Evolutionary conservation across 2,888 invertebrate genomes (phyloP), one percentile per base, ranked within the genome.

Genomic region (Caenorhabditis panamensis): DNA sequence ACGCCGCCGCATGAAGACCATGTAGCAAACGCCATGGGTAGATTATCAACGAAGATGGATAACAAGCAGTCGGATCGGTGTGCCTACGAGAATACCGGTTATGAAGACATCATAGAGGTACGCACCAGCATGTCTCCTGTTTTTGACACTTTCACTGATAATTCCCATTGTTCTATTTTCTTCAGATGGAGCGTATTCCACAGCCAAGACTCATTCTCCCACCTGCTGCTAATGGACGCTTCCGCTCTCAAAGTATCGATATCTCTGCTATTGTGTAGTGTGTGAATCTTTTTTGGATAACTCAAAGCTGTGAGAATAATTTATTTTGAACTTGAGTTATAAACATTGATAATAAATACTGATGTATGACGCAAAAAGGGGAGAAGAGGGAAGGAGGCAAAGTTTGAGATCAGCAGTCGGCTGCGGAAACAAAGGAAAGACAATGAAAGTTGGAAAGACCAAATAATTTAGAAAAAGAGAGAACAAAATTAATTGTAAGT

Each of bases 61-160:
- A 51, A 61, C 20, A 72, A 83, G 63, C 62, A 41, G 9, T 82
- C 82, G 9, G 82, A 83, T 59, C 62, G 73, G 37, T 83, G 71
- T 64, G 82, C 84, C 36, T 84, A 84, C 64, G 84, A 84, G 53
- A 82, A 84, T 67, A 73, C 81, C 31, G 76, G 76, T 53, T 71
- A 63, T 63, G 24, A 62, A 18, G 76, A 75, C 58, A 67, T 82
- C 51, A 79, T 83, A 11, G 77, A 83, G 69, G 84, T 83, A 68
- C 31, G 54, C 36, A 36, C 36, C 5, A 36, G 5, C 36, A 41
- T 1, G 28, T 18, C 20, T 28, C 20, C 13, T 63, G 51, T 62
- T 64, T 63, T 68, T 68, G 53, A 24, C 73, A 79, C 62, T 49
- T 49, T 26, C 20, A 11, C n/a, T 73, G 41, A n/a, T 56, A 54